A percentile compares a stretch with the other conserved stretches of the same genome.
phyloP scores from a whole-genome alignment of 2,797 vertebrate genomes.

The Acanthopagrus latus region DNA sequence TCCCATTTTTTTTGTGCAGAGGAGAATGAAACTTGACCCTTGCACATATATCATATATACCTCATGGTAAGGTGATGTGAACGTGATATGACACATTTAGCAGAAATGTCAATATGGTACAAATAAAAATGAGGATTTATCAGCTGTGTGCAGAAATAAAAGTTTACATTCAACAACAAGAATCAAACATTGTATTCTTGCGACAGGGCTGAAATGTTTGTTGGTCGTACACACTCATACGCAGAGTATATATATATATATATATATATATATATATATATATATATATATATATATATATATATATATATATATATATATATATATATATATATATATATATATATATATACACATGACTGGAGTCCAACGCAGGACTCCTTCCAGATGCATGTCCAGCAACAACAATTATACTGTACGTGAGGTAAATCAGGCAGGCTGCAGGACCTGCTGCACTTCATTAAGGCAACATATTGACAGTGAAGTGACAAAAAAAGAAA shows the following conservation, averaged over 20 bases:
- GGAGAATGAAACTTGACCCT: neutral
- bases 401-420: neutral
- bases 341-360: neutral
- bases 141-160: too few species aligned
- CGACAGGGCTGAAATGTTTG: neutral
- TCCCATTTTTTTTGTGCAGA: neutral
- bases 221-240: neutral
- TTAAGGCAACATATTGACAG: slow-evolving; percentile 33
- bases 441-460: slow-evolving; percentile 39
- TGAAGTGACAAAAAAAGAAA: slow-evolving; percentile 50
- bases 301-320: too few species aligned
- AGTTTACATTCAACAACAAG: too few species aligned
- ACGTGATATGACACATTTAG: too few species aligned
- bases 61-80: neutral
- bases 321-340: too few species aligned
- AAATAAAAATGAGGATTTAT: too few species aligned
- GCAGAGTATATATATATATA: too few species aligned
- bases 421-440: slow-evolving; percentile 18
- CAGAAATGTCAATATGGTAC: too few species aligned
- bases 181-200: too few species aligned
- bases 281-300: too few species aligned
- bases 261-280: too few species aligned
- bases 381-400: slow-evolving; percentile 17
- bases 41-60: neutral
- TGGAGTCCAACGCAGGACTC: neutral